A percentile compares a stretch with the other conserved stretches of the same genome.
phyloP scores from a whole-genome alignment of 2,888 invertebrate genomes.

The Mesorhabditis spiculigera region DNA sequence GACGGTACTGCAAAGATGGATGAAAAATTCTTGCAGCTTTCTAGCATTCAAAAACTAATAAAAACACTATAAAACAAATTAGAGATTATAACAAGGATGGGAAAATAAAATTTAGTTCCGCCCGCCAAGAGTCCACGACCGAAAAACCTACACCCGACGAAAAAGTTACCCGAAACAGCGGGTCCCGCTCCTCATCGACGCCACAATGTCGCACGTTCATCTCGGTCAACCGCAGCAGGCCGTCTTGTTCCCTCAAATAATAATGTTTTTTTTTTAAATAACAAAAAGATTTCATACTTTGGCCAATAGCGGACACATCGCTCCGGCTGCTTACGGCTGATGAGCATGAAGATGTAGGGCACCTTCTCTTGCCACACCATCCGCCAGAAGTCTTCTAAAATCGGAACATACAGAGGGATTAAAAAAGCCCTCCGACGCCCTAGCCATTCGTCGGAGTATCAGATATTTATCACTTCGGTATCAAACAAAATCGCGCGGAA shows the following conservation, averaged over 20 bases:
- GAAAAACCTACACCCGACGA: slow-evolving; percentile 32
- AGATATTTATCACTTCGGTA: no score
- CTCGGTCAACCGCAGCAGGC: no score
- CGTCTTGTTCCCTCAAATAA: no score
- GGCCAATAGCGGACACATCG: slow-evolving; percentile 35
- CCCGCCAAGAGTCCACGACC: no score
- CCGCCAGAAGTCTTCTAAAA: slow-evolving; percentile 82
- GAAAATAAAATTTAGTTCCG: no score
- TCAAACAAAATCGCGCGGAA: no score
- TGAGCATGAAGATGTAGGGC: slow-evolving; percentile 97
- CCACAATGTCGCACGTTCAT: slow-evolving; percentile 15
- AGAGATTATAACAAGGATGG: no score
- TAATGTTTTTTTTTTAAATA: not conserved
- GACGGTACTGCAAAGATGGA: no score
- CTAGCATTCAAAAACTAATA: no score
- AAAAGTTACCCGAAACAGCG: slow-evolving; percentile 48
- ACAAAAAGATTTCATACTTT: slow-evolving; percentile 6
- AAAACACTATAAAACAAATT: no score
- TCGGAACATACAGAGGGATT: not conserved
- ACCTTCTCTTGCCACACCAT: slow-evolving; percentile 99
- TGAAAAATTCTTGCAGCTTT: no score
- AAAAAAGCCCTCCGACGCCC: not conserved
- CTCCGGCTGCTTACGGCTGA: slow-evolving; percentile 64
- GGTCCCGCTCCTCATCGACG: slow-evolving; percentile 33
- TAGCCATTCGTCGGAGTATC: no score